Conservation (phyloP, 2,888 invertebrate genomes). For the Esperia sulphurella region DNA sequence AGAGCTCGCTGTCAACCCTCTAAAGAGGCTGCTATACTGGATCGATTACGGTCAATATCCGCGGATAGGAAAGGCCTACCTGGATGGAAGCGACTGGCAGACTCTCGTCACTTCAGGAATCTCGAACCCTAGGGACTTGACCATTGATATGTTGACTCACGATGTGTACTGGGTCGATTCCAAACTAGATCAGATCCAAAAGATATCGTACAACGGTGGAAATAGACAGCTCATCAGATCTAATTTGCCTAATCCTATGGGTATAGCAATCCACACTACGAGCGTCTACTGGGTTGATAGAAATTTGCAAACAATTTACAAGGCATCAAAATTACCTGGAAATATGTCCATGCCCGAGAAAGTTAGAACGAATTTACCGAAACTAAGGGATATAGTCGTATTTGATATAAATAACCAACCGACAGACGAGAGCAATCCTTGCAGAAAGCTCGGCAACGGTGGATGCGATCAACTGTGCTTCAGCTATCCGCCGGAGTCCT, state of each 20-base stretch:
- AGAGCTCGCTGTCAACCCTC: constrained; percentile 97
- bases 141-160: constrained; percentile 94
- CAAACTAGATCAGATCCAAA: constrained; percentile 95
- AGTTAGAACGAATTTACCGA: constrained; percentile 90
- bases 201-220: constrained; percentile 90
- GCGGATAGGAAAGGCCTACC: constrained; percentile 90
- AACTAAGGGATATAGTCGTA: constrained; percentile 93
- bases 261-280: constrained; percentile 90
- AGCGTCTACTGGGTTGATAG: constrained; percentile 97
- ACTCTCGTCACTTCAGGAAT: constrained; percentile 95
- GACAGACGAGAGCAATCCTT: constrained; percentile 88
- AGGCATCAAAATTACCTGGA: constrained; percentile 87
- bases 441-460: constrained; percentile 86
- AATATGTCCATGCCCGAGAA: constrained; percentile 85
- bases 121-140: constrained; percentile 92
- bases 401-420: constrained; percentile 95
- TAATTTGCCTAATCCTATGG: constrained; percentile 96
- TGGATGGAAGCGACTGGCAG: constrained; percentile 93
- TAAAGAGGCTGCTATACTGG: constrained; percentile 96
- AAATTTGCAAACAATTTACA: constrained; percentile 90
- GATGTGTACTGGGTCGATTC: constrained; percentile 99
- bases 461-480: constrained; percentile 98
- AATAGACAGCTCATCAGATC: constrained; percentile 90
- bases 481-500: constrained; percentile 87
- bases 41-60: constrained; percentile 98